Conservation (phyloP, 1,140 invertebrate genomes). For the Mamestra configurata region DNA sequence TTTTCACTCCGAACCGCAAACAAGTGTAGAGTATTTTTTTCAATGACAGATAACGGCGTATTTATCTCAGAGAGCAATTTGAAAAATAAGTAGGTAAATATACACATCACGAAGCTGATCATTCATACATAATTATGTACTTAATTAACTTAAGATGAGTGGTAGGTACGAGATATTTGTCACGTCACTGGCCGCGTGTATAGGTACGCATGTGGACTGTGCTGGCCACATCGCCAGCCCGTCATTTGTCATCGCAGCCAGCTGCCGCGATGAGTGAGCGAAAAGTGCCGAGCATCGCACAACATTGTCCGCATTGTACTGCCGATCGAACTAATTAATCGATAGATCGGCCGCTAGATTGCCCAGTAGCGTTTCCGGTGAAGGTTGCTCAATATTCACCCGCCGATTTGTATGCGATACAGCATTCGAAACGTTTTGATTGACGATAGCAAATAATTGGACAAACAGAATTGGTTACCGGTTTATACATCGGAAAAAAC, state of each 20-base stretch:
- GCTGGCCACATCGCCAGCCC: slow-evolving; percentile 31
- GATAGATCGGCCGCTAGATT: slow-evolving; percentile 81
- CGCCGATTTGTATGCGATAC: slow-evolving; percentile 65
- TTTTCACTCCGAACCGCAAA: too few species aligned
- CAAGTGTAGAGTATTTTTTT: too few species aligned
- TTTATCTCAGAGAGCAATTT: not conserved
- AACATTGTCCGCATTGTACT: slow-evolving; percentile 82
- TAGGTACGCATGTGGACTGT: not conserved
- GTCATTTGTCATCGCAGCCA: slow-evolving; percentile 76
- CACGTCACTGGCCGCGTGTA: slow-evolving; percentile 1
- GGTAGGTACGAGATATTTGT: slow-evolving; percentile 15
- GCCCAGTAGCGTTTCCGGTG: slow-evolving; percentile 83
- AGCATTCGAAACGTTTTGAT: slow-evolving; percentile 76
- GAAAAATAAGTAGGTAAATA: slow-evolving; percentile 14
- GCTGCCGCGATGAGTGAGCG: slow-evolving; percentile 82
- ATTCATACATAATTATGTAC: slow-evolving; percentile 41
- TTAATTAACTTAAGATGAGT: slow-evolving; percentile 24
- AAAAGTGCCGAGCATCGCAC: slow-evolving; percentile 72
- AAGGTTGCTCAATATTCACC: slow-evolving; percentile 82
- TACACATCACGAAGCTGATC: slow-evolving; percentile 3
- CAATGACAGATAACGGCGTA: not conserved
- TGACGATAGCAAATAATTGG: slow-evolving; percentile 73
- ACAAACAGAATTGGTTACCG: slow-evolving; percentile 55
- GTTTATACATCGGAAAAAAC: slow-evolving; percentile 20
- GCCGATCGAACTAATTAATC: slow-evolving; percentile 83